Evolutionary conservation across 2,888 invertebrate species (phyloP).

Genomic region (Choreutis nemorana): DNA sequence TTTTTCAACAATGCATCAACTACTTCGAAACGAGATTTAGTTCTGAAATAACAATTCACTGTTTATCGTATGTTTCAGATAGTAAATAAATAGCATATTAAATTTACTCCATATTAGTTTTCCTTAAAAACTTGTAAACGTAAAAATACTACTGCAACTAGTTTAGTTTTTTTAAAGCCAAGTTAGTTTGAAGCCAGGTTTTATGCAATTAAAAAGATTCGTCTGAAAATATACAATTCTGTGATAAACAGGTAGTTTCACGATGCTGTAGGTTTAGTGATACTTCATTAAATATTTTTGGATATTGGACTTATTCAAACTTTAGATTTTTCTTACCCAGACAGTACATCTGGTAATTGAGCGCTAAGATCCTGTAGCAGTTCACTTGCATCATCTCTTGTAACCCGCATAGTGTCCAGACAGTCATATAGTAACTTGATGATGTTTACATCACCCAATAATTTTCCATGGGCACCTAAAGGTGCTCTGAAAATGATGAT

Average conservation of each 20-base stretch:
- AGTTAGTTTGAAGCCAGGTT: neutral
- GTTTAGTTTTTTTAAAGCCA: neutral
- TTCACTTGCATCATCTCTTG: conserved; percentile 32
- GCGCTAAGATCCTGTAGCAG: conserved; percentile 33
- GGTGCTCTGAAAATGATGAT: conserved; percentile 32
- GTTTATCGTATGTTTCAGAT: no score
- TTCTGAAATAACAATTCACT: conserved; percentile 21
- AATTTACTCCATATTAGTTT: neutral
- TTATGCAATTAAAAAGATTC: no score
- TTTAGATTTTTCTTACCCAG: conserved; percentile 38
- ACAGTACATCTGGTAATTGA: conserved; percentile 30
- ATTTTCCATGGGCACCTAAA: conserved; percentile 22
- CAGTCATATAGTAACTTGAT: conserved; percentile 41
- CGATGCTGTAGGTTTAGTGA: no score
- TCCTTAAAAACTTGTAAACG: neutral
- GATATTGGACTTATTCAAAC: no score
- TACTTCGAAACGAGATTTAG: conserved; percentile 38
- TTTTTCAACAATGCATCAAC: conserved; percentile 36
- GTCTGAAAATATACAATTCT: no score
- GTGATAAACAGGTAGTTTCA: no score
- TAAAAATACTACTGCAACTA: neutral
- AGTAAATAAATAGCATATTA: neutral
- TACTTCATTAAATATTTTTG: no score
- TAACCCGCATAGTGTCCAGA: conserved; percentile 39
- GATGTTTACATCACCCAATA: conserved; percentile 31